Conservation (phyloP, 2,888 invertebrate species). For the Orchestes rusci region DNA sequence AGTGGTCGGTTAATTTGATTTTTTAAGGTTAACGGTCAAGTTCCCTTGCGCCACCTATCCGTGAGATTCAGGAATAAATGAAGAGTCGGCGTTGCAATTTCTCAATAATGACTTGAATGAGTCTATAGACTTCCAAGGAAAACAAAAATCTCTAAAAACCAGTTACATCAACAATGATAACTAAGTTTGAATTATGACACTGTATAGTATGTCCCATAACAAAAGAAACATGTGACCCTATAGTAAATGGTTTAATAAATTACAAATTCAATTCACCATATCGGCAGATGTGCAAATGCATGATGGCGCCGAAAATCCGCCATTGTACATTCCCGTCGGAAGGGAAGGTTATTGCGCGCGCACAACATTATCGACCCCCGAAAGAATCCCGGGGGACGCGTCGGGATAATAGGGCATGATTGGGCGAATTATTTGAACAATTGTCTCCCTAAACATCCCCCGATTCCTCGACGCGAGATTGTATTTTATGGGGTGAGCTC, state of each 20-base stretch:
- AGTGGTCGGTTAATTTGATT: too few species aligned
- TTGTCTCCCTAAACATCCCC: slow-evolving; percentile 20
- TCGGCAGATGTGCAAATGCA: slow-evolving; percentile 13
- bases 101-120: too few species aligned
- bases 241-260: slow-evolving; percentile 3
- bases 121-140: too few species aligned
- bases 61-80: too few species aligned
- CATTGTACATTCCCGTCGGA: slow-evolving; percentile 15
- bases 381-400: slow-evolving; percentile 9
- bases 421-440: slow-evolving; percentile 22
- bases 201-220: background rate
- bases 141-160: too few species aligned
- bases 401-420: slow-evolving; percentile 22
- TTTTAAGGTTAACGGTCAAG: too few species aligned
- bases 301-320: slow-evolving; percentile 13
- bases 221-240: background rate
- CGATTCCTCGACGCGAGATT: slow-evolving; percentile 13
- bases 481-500: slow-evolving; percentile 10
- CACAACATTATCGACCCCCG: slow-evolving; percentile 18
- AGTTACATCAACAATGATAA: too few species aligned
- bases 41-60: too few species aligned
- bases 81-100: too few species aligned
- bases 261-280: slow-evolving; percentile 15
- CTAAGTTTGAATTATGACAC: too few species aligned
- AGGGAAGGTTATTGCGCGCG: slow-evolving; percentile 20